Evolutionary conservation across 1,140 invertebrate species (phyloP), one percentile per base, ranked within the genome.

Genomic region (Drosophila repletoides): DNA sequence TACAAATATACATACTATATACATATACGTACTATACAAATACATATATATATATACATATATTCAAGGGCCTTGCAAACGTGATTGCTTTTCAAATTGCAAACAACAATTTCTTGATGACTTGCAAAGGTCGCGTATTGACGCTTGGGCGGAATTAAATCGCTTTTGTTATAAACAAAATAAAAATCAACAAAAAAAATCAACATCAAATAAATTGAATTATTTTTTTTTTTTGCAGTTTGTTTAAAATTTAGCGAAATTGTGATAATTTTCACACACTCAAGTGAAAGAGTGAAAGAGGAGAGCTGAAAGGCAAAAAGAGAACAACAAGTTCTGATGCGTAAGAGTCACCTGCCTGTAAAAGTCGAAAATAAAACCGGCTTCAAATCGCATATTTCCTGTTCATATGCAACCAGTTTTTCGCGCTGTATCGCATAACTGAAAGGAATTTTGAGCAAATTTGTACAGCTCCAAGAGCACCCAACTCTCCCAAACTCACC

Each of bases 331-430:
- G 76, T 81, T 81, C 76, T 81, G 51, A 34, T 58, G 55, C 45
- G 31, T 26, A 26, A 60, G 56, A 49, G 19, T 69, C 48, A 61
- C 43, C 48, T 51, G 49, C 41, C 55, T 38, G 41, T 46, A 46
- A 63, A 55, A 63, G 28, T 41, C 48, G 5, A n/a, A 68, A 70
- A 49, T 19, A 46, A 83, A 81, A 83, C 77, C 77, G 76, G 77
- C 76, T 83, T 77, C 38, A 51, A 48, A 69, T 63, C 77, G 72
- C 66, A 55, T 60, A 61, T 72, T 80, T 81, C 77, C 79, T 73
- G 79, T 66, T 81, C 28, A 72, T 52, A 70, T 53, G 45, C 81
- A 81, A 81, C 77, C 66, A 72, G 77, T 81, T 83, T 72, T 19
- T 38, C 14, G 26, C 6, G 28, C 9, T 38, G 33, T 53, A 72